phyloP scores from a whole-genome alignment of 2,797 vertebrate genomes.

The Aplochiton taeniatus region DNA sequence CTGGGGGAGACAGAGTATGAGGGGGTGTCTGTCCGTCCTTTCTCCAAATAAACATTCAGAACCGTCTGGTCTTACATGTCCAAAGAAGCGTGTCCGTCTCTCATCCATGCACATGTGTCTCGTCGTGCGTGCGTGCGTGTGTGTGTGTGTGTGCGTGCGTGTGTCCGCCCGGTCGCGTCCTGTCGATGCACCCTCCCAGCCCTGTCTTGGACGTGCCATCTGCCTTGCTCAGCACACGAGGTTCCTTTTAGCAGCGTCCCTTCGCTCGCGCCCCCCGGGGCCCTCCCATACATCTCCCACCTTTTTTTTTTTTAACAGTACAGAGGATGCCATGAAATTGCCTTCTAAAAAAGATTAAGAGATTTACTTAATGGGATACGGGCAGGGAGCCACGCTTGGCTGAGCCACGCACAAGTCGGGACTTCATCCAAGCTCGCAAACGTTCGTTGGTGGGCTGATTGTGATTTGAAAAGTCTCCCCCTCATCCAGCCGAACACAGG shows the following conservation, averaged over 20 bases:
- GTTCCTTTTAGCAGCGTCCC: constrained; percentile 42
- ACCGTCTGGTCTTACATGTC: constrained; percentile 54
- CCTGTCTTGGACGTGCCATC: constrained; percentile 48
- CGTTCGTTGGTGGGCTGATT: constrained; percentile 4
- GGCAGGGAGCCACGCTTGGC: constrained; percentile 23
- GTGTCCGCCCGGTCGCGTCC: background rate
- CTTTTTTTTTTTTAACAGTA: constrained; percentile 31
- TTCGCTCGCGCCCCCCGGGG: constrained; percentile 32
- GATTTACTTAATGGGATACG: constrained; percentile 33
- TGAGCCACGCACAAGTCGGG: constrained; percentile 16
- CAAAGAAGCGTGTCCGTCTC: background rate
- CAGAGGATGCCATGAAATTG: constrained; percentile 32
- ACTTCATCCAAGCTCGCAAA: constrained; percentile 14
- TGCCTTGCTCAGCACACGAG: constrained; percentile 52
- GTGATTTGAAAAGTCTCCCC: constrained; percentile 5
- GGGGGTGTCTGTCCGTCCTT: constrained; percentile 43
- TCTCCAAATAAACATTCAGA: constrained; percentile 37
- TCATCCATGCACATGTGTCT: constrained; percentile 13
- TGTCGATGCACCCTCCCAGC: constrained; percentile 12
- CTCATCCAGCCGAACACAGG: background rate
- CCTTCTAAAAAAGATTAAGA: constrained; percentile 34
- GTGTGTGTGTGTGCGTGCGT: background rate
- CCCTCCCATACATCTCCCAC: constrained; percentile 36
- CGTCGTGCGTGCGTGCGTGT: constrained; percentile 7
- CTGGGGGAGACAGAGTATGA: constrained; percentile 44